Conservation (phyloP, 2,888 invertebrate species). For the Napeogenes sylphis region DNA sequence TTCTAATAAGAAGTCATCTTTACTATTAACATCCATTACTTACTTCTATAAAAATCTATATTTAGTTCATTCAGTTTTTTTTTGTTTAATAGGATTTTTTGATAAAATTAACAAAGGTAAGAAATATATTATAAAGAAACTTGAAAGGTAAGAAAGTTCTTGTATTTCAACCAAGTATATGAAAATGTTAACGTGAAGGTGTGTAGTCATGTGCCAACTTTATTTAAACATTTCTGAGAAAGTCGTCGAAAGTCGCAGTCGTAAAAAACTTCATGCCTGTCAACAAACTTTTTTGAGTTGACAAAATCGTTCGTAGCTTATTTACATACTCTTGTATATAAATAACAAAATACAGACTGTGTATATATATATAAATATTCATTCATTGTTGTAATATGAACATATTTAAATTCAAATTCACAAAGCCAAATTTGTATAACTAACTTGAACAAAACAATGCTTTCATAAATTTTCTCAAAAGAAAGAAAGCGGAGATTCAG, state of each 20-base stretch:
- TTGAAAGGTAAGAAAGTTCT: too few species aligned
- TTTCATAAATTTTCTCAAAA: neutral
- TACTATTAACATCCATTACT: too few species aligned
- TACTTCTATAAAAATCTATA: too few species aligned
- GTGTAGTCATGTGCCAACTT: constrained; percentile 14
- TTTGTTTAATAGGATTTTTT: too few species aligned
- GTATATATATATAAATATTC: too few species aligned
- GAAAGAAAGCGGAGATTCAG: neutral
- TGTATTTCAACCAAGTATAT: neutral
- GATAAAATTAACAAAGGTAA: too few species aligned
- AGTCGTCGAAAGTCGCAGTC: constrained; percentile 15
- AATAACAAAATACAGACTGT: neutral
- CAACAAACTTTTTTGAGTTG: constrained; percentile 16
- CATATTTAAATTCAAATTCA: constrained; percentile 1
- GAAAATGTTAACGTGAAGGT: neutral
- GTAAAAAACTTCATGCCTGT: constrained; percentile 17
- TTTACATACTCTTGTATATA: constrained; percentile 15
- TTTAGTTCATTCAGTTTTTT: too few species aligned
- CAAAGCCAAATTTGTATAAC: neutral
- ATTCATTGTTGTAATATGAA: neutral
- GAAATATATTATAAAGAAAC: too few species aligned
- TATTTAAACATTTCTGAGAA: constrained; percentile 17
- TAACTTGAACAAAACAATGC: neutral
- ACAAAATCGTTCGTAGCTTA: constrained; percentile 15
- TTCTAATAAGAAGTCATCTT: neutral